These are phyloP conservation scores for Zaprionus obscuricornis DNA, from an alignment of 2,888 invertebrate genomes.

Conservation along the genomic window DNA sequence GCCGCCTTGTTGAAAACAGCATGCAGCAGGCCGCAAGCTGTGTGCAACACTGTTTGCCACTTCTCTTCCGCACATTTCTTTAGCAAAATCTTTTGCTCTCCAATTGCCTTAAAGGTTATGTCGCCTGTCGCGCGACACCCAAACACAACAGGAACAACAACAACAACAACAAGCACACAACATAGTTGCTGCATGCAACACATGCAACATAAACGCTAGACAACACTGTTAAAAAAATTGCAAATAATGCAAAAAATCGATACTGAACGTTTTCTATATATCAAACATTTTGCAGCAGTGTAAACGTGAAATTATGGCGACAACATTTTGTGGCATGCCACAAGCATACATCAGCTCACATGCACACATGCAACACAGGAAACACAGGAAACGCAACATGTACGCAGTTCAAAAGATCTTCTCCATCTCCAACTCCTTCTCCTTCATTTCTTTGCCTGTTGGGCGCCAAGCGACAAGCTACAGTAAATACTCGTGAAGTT, in stretches of 20 bases:
- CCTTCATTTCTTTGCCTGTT: slow-evolving; percentile 32
- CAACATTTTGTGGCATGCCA: slow-evolving; percentile 59
- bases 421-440: too few relatives aligned
- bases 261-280: slow-evolving; percentile 5
- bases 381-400: slow-evolving; percentile 50
- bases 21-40: slow-evolving; percentile 36
- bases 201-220: slow-evolving; percentile 11
- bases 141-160: slow-evolving; percentile 43
- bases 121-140: slow-evolving; percentile 66
- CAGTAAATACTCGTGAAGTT: neutral
- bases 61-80: slow-evolving; percentile 25
- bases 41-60: slow-evolving; percentile 31
- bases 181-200: slow-evolving; percentile 41
- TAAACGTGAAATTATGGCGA: slow-evolving; percentile 45
- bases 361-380: neutral
- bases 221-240: neutral
- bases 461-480: slow-evolving; percentile 47
- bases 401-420: slow-evolving; percentile 24
- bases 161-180: slow-evolving; percentile 16
- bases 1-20: slow-evolving; percentile 49
- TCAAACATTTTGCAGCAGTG: slow-evolving; percentile 34
- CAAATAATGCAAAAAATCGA: neutral
- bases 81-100: slow-evolving; percentile 11
- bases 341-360: slow-evolving; percentile 23
- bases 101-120: slow-evolving; percentile 74